Evolutionary conservation across 2,888 invertebrate species (phyloP), one percentile per base, ranked within the genome.

Genomic region (Drosophila macrospina): DNA sequence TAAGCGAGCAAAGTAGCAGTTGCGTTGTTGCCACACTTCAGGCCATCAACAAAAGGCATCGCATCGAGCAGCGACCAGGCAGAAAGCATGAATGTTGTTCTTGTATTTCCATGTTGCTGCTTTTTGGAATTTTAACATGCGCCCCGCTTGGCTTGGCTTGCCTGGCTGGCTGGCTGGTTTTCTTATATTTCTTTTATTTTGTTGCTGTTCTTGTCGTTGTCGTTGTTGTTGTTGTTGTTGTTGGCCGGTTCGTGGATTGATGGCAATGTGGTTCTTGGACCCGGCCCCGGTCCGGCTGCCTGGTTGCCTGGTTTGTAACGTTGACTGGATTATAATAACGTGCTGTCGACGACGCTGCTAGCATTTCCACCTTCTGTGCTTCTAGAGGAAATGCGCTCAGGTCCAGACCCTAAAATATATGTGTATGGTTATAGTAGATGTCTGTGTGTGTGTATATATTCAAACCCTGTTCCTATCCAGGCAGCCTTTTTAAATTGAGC

Each of bases 281-380:
- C 69, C 63, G 69, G 71, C 50, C 54, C 63, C 61, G 62, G 64
- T 60, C 61, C 65, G 55, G 59, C 60, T 67, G 64, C 62, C 60
- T 67, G 71, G 44, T 56, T 67, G 64, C 65, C 60, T 64, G 72
- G 45, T 42, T 63, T 57, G 78, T 74, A 75, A 69, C 75, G 78
- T 79, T 79, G 79, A 80, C 81, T 80, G 85, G 86, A 86, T 84
- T 86, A 84, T 84, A 86, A 86, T 84, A 84, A 74, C 83, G 78
- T 80, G 76, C 74, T 68, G 72, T 68, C 69, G 61, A 48, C 80
- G 74, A 72, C 77, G 74, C 77, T 79, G 77, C 72, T 78, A 65
- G 56, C 84, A 86, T 82, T 82, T 80, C 82, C 86, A 82, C 86
- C 86, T 78, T 72, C 65, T 69, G 54, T 59, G 71, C 57, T 61